phyloP scores from a whole-genome alignment of 2,113 vertebrate species.

The Cervus canadensis region DNA sequence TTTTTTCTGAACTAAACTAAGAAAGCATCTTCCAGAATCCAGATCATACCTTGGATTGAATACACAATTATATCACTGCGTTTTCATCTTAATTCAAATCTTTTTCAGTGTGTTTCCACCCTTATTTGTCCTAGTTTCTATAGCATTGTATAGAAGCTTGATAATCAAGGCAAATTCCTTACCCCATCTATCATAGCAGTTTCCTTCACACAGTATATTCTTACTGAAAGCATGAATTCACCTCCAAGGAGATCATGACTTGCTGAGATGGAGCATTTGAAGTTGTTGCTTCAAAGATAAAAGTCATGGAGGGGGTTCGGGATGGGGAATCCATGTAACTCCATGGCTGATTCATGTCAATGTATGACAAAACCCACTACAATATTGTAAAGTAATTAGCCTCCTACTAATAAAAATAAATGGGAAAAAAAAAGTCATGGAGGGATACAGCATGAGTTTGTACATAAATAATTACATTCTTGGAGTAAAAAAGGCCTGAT shows the following conservation, averaged over 20 bases:
- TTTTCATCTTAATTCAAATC: neutral
- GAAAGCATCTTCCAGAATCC: neutral
- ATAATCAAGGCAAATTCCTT: neutral
- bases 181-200: fast-evolving
- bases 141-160: neutral
- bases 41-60: neutral
- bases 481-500: neutral
- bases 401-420: no score
- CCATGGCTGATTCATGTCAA: no score
- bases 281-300: neutral
- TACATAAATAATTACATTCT: neutral
- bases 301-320: neutral
- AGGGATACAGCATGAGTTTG: neutral
- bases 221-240: neutral
- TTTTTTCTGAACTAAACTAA: neutral
- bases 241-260: neutral
- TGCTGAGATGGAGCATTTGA: neutral
- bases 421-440: neutral
- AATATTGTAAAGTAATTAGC: no score
- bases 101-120: neutral
- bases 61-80: neutral
- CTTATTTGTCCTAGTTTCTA: neutral
- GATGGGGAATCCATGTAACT: no score
- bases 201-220: neutral
- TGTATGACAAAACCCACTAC: no score